Conservation (phyloP, 2,888 invertebrate species). For the Halictus quadricinctus region DNA sequence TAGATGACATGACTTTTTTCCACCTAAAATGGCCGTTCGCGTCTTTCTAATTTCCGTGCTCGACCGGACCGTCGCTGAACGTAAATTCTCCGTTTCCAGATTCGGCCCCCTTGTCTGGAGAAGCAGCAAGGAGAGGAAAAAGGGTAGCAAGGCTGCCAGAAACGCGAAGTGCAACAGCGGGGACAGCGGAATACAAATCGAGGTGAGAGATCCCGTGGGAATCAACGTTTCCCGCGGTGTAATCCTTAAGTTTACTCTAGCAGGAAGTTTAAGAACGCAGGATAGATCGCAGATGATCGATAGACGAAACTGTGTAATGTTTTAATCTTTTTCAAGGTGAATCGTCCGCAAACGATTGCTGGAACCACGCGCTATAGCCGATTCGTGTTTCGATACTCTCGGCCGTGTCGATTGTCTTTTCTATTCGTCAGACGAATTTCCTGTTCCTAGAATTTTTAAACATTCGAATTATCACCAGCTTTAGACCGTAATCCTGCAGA, state of each 20-base stretch:
- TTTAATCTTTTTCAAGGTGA: slow-evolving; percentile 4
- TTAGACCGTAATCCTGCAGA: not conserved
- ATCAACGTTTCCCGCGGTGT: not conserved
- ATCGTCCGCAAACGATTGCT: not conserved
- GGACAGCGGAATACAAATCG: slow-evolving; percentile 89
- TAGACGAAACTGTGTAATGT: not conserved
- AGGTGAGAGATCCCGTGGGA: slow-evolving; percentile 80
- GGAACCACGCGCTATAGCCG: too few relatives aligned
- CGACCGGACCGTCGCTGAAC: not conserved
- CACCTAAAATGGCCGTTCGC: too few relatives aligned
- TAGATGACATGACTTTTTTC: too few relatives aligned
- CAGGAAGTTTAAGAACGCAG: not conserved
- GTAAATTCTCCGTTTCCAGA: slow-evolving; percentile 77
- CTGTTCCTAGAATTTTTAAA: too few relatives aligned
- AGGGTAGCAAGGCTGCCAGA: slow-evolving; percentile 86
- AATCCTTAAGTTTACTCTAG: not conserved
- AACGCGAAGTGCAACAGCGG: slow-evolving; percentile 89
- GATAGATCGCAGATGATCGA: not conserved
- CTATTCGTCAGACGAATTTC: not conserved
- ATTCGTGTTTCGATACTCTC: too few relatives aligned
- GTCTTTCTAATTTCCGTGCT: not conserved
- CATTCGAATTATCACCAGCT: too few relatives aligned
- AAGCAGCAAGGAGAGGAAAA: slow-evolving; percentile 88
- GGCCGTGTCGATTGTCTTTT: too few relatives aligned
- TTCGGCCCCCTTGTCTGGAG: slow-evolving; percentile 89